These are phyloP conservation scores for Proisotoma minuta DNA, from an alignment of 2,888 invertebrate genomes.

Conservation along the genomic window DNA sequence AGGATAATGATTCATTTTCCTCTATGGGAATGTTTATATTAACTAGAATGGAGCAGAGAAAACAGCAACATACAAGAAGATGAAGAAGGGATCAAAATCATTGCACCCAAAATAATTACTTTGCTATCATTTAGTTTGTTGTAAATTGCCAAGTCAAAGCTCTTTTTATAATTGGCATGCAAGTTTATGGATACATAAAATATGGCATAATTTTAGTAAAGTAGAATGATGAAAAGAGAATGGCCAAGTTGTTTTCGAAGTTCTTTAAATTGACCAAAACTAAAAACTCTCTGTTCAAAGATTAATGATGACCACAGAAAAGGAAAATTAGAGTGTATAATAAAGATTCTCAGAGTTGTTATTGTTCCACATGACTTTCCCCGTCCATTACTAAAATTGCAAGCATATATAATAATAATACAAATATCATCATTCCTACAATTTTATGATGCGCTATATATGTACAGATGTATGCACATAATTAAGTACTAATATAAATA, in stretches of 20 bases:
- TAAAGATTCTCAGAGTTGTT: background rate
- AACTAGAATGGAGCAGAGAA: too few relatives aligned
- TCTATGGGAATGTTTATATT: conserved; percentile 4
- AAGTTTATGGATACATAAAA: background rate
- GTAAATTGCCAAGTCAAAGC: too few relatives aligned
- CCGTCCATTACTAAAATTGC: conserved; percentile 2
- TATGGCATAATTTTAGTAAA: background rate
- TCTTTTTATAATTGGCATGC: too few relatives aligned
- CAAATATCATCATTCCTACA: background rate
- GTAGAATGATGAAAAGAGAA: background rate
- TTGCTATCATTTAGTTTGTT: too few relatives aligned
- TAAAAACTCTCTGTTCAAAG: background rate
- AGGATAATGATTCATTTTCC: background rate
- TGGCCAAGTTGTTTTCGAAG: background rate
- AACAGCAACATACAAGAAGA: background rate
- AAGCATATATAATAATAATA: background rate
- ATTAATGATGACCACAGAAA: background rate
- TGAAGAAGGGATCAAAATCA: background rate
- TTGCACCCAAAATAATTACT: too few relatives aligned
- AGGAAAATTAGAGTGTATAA: background rate
- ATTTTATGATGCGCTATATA: too few relatives aligned
- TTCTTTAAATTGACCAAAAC: background rate
- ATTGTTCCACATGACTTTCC: conserved; percentile 5
- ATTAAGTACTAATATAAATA: too few relatives aligned
- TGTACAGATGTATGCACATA: too few relatives aligned